Evolutionary conservation across 2,797 vertebrate genomes (phyloP), one percentile per base, ranked within the genome.

Genomic region (Borostomias antarcticus): DNA sequence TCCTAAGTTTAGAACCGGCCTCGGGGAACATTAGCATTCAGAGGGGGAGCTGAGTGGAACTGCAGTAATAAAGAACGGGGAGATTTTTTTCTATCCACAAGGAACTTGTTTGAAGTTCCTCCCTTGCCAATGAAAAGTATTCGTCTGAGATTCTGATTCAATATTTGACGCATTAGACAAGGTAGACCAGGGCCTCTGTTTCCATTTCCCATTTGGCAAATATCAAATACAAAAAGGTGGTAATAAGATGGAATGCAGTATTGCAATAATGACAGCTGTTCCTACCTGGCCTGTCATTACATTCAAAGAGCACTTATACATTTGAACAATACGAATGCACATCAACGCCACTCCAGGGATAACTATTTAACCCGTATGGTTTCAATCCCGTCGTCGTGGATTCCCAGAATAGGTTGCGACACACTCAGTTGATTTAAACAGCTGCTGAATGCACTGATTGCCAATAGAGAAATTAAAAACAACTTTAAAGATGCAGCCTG

Each of bases 391-490:
- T 69, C 69, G 40, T 77, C 77, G 76, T 82, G 45, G 63, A 79
- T 82, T 82, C 60, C 53, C 35, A 33, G 58, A 82, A 70, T 65
- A 66, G 73, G 62, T 68, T 57, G 57, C 48, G 75, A 57, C 71
- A 75, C 1, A 23, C 72, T 73, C 64, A 75, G 80, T 82, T 71
- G 75, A 82, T 81, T 73, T 68, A 68, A 72, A 84, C 56, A 66
- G 75, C 77, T 78, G 70, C 56, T 81, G 66, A 84, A 86, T 72
- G 69, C 70, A 45, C 75, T 64, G 62, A 82, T 82, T 74, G 78
- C 67, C 5, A 23, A 80, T 63, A 40, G 58, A 54, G 64, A 77
- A 80, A 76, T 74, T 43, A 62, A 33, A 3, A 47, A 47, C 8
- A 63, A 43, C 40, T 73, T 76, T 62, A 54, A 70, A 63, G 23